A percentile compares a stretch with the other conserved stretches of the same genome.
These are phyloP conservation scores for Euplagia quadripunctaria DNA, from an alignment of 2,888 invertebrate species.

Conservation along the genomic window DNA sequence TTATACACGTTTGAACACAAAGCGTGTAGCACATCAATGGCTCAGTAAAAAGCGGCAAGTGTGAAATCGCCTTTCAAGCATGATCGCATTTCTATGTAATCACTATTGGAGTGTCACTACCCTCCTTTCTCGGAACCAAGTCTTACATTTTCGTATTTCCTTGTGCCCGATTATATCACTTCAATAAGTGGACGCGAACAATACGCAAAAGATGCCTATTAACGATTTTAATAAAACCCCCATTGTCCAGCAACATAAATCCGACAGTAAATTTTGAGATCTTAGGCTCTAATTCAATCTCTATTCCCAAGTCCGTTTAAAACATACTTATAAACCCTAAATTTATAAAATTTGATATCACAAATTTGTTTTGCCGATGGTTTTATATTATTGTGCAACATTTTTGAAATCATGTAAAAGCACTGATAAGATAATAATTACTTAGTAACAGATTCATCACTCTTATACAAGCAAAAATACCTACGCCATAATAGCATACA, in stretches of 20 bases:
- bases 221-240: neutral
- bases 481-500: too few species aligned
- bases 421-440: too few species aligned
- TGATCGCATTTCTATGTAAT: conserved; percentile 71
- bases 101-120: conserved; percentile 64
- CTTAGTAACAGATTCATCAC: too few species aligned
- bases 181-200: neutral
- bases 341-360: too few species aligned
- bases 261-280: neutral
- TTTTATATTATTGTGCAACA: too few species aligned
- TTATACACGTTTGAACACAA: conserved; percentile 40
- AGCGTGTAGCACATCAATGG: conserved; percentile 41
- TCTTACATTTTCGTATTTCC: conserved; percentile 67
- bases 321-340: too few species aligned
- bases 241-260: neutral
- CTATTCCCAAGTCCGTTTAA: neutral
- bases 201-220: neutral
- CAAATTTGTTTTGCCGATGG: too few species aligned
- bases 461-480: too few species aligned
- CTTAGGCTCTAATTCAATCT: neutral
- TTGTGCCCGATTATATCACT: conserved; percentile 27
- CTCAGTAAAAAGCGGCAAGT: conserved; percentile 60
- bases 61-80: conserved; percentile 64
- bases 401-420: too few species aligned
- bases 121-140: conserved; percentile 58